A percentile compares a stretch with the other conserved stretches of the same genome.
These are phyloP conservation scores for Halocynthia roretzi DNA, from an alignment of 23 tunicate species.

Conservation along the genomic window DNA sequence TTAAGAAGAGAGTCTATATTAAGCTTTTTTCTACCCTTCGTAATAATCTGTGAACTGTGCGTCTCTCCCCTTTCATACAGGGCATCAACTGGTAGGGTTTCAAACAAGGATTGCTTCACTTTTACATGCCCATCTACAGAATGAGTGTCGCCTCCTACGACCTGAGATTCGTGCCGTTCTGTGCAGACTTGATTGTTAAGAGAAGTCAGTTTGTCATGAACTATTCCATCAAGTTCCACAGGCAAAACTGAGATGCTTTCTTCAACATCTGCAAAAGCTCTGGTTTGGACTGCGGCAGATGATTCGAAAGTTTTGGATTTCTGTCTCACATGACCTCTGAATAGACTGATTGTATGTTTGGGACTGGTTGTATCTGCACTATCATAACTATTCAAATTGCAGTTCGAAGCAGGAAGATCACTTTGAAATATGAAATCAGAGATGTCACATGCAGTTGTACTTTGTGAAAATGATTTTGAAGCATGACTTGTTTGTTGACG, in stretches of 20 bases:
- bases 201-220: background rate
- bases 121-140: slow-evolving; percentile 12
- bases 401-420: too few relatives aligned
- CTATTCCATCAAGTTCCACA: background rate
- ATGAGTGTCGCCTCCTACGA: background rate
- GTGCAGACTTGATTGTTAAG: background rate
- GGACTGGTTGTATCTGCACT: too few relatives aligned
- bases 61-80: background rate
- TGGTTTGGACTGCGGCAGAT: background rate
- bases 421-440: too few relatives aligned
- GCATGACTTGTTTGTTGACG: too few relatives aligned
- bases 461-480: too few relatives aligned
- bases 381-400: too few relatives aligned
- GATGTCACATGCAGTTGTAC: too few relatives aligned
- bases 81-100: background rate
- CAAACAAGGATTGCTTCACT: slow-evolving; percentile 3
- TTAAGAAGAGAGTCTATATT: background rate
- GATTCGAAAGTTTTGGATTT: slow-evolving; percentile 1
- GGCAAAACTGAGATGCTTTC: background rate
- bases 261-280: background rate
- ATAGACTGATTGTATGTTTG: background rate
- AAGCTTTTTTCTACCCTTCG: background rate
- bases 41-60: slow-evolving; percentile 6
- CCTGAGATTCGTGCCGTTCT: slow-evolving; percentile 6
- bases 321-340: slow-evolving; percentile 4